Base-by-base conservation (phyloP, 1,140 invertebrate genomes). In the Plutomurus gul region DNA sequence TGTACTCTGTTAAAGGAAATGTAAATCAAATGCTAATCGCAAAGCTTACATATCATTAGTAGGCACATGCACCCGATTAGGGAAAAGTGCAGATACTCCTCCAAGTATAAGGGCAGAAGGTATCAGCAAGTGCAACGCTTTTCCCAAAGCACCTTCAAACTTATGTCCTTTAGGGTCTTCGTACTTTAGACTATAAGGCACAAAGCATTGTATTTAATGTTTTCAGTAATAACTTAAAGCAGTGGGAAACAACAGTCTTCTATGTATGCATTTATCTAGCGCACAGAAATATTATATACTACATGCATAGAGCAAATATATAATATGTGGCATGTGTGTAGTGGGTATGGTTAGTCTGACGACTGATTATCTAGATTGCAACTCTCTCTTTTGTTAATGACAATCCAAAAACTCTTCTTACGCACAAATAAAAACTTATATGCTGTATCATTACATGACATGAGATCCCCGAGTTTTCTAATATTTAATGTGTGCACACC, bases 11-110 rank as follows among this genome's bases (percentile, higher is more conserved):
- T 16, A 71, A 71, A 16, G 11, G 27, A 71, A 11, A 71, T 11
- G 25, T n/a, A n/a, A n/a, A 60, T 10, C n/a, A 10, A 10, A n/a
- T 10, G 8, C n/a, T 10, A 43, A 43, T n/a, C n/a, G n/a, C n/a
- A n/a, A n/a, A n/a, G n/a, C 8, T 43, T 56, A 56, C 70, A 22
- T 33, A 18, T 74, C 30, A 6, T 76, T 77, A 3, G 82, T 83
- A 3, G 80, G 80, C 11, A 83, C 82, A 43, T 80, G 78, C 43
- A 83, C 51, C 3, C 80, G 22, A 22, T 78, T 80, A 1, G 82
- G 82, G 40, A 83, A 83, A 5, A 83, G 27, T 13, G 80, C 80
- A 16, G 82, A 83, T 5, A 79, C 74, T n/a, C 82, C 82, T 30
- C 80, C 80, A 4, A 83, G 20, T 8, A 83, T 18, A 18, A 83